phyloP scores from a whole-genome alignment of 2,888 invertebrate species.

The Geophilus truncorum region DNA sequence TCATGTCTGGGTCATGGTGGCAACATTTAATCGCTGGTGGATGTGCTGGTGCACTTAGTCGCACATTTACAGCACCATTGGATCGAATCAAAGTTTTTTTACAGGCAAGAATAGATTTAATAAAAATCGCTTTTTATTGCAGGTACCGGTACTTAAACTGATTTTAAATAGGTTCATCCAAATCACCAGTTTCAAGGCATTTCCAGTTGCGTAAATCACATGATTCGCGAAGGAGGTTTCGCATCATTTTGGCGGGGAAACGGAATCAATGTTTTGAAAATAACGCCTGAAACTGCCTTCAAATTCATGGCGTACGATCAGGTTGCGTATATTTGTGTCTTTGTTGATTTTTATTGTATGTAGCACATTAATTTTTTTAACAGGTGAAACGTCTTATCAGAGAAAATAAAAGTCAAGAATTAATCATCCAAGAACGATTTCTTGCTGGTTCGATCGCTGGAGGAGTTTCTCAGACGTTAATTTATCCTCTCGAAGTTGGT shows the following conservation, averaged over 20 bases:
- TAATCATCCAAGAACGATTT: neutral
- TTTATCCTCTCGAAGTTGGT: neutral
- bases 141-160: neutral
- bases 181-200: constrained; percentile 4
- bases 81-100: neutral
- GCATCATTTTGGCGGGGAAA: neutral
- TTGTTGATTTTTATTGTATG: neutral
- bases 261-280: constrained; percentile 9
- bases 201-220: neutral
- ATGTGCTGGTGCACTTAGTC: neutral
- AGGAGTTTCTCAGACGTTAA: neutral
- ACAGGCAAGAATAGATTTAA: neutral
- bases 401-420: neutral
- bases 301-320: neutral
- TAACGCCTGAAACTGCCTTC: neutral
- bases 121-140: neutral
- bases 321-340: neutral
- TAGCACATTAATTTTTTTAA: neutral
- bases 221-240: neutral
- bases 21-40: neutral
- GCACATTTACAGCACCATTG: neutral
- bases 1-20: neutral
- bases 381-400: neutral
- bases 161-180: neutral
- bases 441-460: neutral